These are phyloP conservation scores for Anguilla marmorata DNA, from an alignment of 2,797 vertebrate species.

Conservation along the genomic window DNA sequence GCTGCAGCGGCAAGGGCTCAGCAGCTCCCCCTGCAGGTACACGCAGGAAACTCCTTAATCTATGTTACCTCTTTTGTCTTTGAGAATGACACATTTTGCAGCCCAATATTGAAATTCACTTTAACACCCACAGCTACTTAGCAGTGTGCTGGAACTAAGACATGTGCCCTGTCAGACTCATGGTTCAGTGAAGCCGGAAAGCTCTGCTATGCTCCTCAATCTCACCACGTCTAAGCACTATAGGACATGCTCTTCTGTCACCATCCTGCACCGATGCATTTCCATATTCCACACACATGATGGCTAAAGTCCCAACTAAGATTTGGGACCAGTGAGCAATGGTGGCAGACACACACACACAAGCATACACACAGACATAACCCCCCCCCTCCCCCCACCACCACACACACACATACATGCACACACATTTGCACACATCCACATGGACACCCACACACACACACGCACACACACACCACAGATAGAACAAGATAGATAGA, in stretches of 20 bases:
- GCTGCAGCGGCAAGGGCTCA: conserved; percentile 94
- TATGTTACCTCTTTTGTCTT: neutral
- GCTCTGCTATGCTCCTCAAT: neutral
- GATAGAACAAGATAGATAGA: neutral
- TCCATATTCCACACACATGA: neutral
- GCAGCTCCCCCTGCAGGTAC: conserved; percentile 86
- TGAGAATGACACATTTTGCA: neutral
- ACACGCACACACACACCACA: neutral
- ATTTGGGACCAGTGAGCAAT: neutral
- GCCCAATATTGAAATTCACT: conserved; percentile 1
- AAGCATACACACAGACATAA: conserved; percentile 21
- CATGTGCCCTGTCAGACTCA: neutral
- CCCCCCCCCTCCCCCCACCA: no score
- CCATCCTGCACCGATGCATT: neutral
- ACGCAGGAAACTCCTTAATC: conserved; percentile 15
- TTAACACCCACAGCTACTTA: neutral
- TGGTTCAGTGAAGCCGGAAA: neutral
- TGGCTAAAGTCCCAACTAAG: neutral
- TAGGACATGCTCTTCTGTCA: conserved; percentile 9
- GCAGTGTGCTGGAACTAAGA: neutral
- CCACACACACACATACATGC: neutral
- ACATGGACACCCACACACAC: neutral
- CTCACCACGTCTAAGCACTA: neutral
- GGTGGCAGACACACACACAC: conserved; percentile 10
- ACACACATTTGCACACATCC: conserved; percentile 24